Conservation (phyloP, 1,140 invertebrate species). For the Pseudomyrmex cubaensis region DNA sequence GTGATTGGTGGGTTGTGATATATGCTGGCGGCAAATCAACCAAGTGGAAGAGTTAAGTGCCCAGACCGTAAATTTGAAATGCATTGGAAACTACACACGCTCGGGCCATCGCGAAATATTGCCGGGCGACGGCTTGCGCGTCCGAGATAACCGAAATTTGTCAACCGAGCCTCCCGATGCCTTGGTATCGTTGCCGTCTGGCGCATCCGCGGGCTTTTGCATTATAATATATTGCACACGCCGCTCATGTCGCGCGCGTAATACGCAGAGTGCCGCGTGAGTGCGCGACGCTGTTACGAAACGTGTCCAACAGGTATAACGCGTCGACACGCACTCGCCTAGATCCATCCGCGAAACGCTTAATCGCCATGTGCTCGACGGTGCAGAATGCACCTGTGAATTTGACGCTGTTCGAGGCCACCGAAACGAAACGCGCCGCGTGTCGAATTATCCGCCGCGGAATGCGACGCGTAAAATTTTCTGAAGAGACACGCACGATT, state of each 20-base stretch:
- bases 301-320: conserved; percentile 50
- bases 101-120: conserved; percentile 5
- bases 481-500: not conserved
- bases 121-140: conserved; percentile 1
- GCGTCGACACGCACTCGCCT: not conserved
- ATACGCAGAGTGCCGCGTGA: conserved; percentile 28
- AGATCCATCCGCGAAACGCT: conserved; percentile 6
- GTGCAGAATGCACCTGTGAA: not conserved
- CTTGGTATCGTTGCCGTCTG: conserved; percentile 28
- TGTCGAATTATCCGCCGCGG: not conserved
- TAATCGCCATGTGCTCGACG: conserved; percentile 26
- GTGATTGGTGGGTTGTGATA: not conserved
- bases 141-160: conserved; percentile 60
- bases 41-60: conserved; percentile 4
- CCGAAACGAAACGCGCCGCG: not conserved
- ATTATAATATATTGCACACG: conserved; percentile 49
- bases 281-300: not conserved
- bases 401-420: not conserved
- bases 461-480: not conserved
- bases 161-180: conserved; percentile 22
- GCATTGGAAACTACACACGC: conserved; percentile 24
- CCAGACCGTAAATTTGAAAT: conserved; percentile 35
- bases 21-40: not conserved
- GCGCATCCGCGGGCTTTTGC: conserved; percentile 13
- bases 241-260: not conserved